Conservation (phyloP, 2,888 invertebrate genomes). For the Thyatira batis region DNA sequence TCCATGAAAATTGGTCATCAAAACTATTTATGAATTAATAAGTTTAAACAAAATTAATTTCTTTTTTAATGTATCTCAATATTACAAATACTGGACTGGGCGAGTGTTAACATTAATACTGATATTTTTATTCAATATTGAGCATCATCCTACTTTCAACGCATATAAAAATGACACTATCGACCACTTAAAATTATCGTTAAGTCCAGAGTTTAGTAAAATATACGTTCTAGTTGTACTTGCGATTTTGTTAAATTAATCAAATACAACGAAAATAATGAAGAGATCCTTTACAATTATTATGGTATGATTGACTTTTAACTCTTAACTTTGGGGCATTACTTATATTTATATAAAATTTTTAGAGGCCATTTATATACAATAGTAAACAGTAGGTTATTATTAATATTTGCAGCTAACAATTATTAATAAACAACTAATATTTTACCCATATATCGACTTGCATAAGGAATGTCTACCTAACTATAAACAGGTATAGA, state of each 20-base stretch:
- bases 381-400: neutral
- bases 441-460: neutral
- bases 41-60: no score
- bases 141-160: slow-evolving; percentile 1
- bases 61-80: no score
- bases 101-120: slow-evolving; percentile 1
- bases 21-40: no score
- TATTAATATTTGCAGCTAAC: neutral
- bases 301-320: slow-evolving; percentile 10
- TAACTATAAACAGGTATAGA: neutral
- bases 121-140: slow-evolving; percentile 4
- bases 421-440: neutral
- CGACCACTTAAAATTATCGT: slow-evolving; percentile 15
- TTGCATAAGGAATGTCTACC: neutral
- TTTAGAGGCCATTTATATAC: neutral
- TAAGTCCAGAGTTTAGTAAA: slow-evolving; percentile 14
- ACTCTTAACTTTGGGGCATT: neutral
- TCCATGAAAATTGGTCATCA: no score
- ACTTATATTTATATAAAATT: neutral
- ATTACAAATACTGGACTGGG: neutral
- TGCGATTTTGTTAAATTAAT: slow-evolving; percentile 16
- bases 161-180: slow-evolving; percentile 19
- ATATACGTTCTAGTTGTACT: slow-evolving; percentile 24
- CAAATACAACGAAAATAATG: slow-evolving; percentile 17
- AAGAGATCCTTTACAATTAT: slow-evolving; percentile 26